Evolutionary conservation across 2,888 invertebrate genomes (phyloP), one percentile per base, ranked within the genome.

Genomic region (Agrotis puta): DNA sequence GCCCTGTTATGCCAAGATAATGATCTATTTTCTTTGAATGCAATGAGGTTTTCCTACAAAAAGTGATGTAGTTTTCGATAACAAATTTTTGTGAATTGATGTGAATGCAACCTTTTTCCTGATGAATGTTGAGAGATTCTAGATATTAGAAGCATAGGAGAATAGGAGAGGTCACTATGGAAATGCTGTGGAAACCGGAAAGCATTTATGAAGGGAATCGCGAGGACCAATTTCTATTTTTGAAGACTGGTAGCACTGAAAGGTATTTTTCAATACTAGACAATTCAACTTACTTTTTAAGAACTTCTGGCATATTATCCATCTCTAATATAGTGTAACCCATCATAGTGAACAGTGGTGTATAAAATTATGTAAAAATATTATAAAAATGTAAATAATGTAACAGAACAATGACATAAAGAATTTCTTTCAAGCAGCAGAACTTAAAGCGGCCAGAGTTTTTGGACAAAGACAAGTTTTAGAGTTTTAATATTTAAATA

Each of bases 321-420:
- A 81, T 83, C 70, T 91, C 88, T 64, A 93, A 82, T 80, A 92
- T 87, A 16, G 84, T 86, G 58, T 93, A 93, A 13, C 86, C 88
- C 82, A 90, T 86, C 85, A 87, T 90, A 43, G 20, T 58, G 14
- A 54, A 50, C 47, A 51, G 57, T 77, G 6, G 54, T 79, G 72
- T 81, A 70, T 74, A 83, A 74, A 66, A 54, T 50, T 22, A 65
- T 48, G 16, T 72, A 81, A 81, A 74, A 62, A 50, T 58, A 64
- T 47, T 64, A 74, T 71, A 72, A 77, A 81, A 85, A 76, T 70
- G 67, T 64, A 73, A 82, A 74, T 54, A 70, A 66, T 59, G 48
- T 56, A 20, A 20, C 59, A 39, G 65, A 58, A 57, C 27, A 62
- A 57, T 79, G 79, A 64, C 80, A 59, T 75, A 27, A 57, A 70